These are phyloP conservation scores for Acleris emargana DNA, from an alignment of 2,888 invertebrate genomes.

Conservation along the genomic window DNA sequence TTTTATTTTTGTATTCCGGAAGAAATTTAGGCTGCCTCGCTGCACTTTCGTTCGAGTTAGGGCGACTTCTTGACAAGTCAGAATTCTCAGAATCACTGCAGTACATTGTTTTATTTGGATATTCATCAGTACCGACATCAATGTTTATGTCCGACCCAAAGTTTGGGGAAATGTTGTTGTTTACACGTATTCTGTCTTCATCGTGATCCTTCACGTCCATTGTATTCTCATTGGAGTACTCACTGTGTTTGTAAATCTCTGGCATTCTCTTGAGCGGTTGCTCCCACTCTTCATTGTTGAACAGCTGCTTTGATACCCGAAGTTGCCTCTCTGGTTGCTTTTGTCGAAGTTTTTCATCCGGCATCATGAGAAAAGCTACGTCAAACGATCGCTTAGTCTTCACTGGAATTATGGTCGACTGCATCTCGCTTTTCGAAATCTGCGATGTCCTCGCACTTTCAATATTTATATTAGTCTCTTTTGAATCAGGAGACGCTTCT, in stretches of 20 bases:
- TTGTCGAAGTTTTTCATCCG: slow-evolving; percentile 90
- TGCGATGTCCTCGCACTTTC: slow-evolving; percentile 80
- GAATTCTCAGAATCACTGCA: slow-evolving; percentile 81
- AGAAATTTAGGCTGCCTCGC: slow-evolving; percentile 79
- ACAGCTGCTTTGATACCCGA: slow-evolving; percentile 78
- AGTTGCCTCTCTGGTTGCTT: slow-evolving; percentile 84
- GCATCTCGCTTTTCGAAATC: slow-evolving; percentile 67
- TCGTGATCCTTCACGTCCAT: slow-evolving; percentile 70
- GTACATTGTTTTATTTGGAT: slow-evolving; percentile 74
- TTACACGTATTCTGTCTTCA: slow-evolving; percentile 69
- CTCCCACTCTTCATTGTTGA: slow-evolving; percentile 77
- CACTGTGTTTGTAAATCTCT: slow-evolving; percentile 75
- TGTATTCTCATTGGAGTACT: slow-evolving; percentile 67
- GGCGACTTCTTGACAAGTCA: slow-evolving; percentile 76
- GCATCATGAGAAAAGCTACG: slow-evolving; percentile 95
- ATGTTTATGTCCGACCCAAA: slow-evolving; percentile 79
- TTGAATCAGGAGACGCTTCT: slow-evolving; percentile 76
- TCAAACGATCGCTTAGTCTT: slow-evolving; percentile 92
- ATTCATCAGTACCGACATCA: slow-evolving; percentile 80
- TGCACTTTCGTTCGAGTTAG: slow-evolving; percentile 83
- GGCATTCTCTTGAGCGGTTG: slow-evolving; percentile 68
- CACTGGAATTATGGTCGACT: slow-evolving; percentile 61
- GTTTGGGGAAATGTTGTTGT: slow-evolving; percentile 77
- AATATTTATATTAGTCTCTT: slow-evolving; percentile 71
- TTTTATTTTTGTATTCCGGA: slow-evolving; percentile 81